These are phyloP conservation scores for Hydriomena furcata DNA, from an alignment of 2,888 invertebrate genomes.

Conservation along the genomic window DNA sequence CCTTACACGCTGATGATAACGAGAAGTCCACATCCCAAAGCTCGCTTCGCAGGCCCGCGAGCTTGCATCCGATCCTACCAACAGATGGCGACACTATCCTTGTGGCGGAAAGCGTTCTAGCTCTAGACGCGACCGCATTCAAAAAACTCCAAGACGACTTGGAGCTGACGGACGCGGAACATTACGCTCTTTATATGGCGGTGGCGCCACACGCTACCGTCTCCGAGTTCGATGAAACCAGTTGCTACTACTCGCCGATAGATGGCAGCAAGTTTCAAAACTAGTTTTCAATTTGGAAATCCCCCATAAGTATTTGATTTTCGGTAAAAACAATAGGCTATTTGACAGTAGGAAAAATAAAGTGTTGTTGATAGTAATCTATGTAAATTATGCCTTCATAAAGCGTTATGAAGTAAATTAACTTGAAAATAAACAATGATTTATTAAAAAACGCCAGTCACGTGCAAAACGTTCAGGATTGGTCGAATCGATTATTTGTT, in stretches of 20 bases:
- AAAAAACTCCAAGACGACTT: conserved; percentile 78
- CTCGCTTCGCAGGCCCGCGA: conserved; percentile 55
- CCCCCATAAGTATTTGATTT: too few species aligned
- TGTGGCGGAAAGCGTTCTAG: conserved; percentile 81
- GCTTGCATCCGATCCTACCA: conserved; percentile 70
- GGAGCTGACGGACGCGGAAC: conserved; percentile 93
- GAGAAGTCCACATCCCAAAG: conserved; percentile 62
- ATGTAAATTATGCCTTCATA: too few species aligned
- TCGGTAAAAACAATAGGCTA: too few species aligned
- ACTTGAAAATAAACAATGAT: too few species aligned
- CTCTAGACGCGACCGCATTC: conserved; percentile 69
- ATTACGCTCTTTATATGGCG: conserved; percentile 93
- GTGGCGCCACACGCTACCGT: conserved; percentile 93
- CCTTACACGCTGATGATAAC: conserved; percentile 84
- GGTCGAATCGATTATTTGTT: too few species aligned
- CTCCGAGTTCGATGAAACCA: conserved; percentile 94
- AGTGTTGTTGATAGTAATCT: too few species aligned
- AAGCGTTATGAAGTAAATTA: too few species aligned
- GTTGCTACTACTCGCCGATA: conserved; percentile 93
- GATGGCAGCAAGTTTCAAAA: conserved; percentile 88
- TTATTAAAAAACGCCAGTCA: too few species aligned
- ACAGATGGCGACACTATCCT: conserved; percentile 83
- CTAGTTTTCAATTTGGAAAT: too few species aligned
- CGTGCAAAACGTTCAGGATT: too few species aligned
- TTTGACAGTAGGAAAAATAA: too few species aligned